Conservation (phyloP, 1,140 invertebrate species). For the Hirudo medicinalis region DNA sequence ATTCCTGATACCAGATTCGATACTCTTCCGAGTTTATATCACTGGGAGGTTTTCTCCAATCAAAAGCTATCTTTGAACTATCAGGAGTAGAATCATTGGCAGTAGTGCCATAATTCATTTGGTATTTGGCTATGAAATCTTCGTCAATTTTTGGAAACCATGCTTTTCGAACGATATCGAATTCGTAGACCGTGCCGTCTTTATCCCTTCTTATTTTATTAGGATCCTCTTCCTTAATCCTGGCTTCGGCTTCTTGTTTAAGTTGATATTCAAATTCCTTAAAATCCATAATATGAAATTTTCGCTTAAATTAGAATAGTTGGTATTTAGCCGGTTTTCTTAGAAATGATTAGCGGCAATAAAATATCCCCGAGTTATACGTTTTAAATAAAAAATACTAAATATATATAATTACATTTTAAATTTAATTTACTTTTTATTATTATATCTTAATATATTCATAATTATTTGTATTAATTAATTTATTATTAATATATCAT, state of each 20-base stretch:
- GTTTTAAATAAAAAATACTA: no score
- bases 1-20: conserved; percentile 1
- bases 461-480: no score
- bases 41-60: conserved; percentile 19
- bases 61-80: background rate
- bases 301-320: no score
- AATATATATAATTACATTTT: no score
- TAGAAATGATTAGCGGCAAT: no score
- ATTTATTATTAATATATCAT: no score
- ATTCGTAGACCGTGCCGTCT: conserved; percentile 78
- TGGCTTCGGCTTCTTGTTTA: background rate
- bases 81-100: conserved; percentile 32
- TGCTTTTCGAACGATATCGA: conserved; percentile 74
- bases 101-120: conserved; percentile 77
- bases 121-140: conserved; percentile 87
- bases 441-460: no score
- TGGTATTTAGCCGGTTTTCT: no score
- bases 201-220: conserved; percentile 47
- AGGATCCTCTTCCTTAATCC: background rate
- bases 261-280: conserved; percentile 15
- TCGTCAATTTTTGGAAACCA: conserved; percentile 95
- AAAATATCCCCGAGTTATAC: no score
- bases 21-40: background rate
- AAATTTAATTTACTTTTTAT: no score
- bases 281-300: background rate